Conservation (phyloP, 2,113 vertebrate species). For the Canis aureus region DNA sequence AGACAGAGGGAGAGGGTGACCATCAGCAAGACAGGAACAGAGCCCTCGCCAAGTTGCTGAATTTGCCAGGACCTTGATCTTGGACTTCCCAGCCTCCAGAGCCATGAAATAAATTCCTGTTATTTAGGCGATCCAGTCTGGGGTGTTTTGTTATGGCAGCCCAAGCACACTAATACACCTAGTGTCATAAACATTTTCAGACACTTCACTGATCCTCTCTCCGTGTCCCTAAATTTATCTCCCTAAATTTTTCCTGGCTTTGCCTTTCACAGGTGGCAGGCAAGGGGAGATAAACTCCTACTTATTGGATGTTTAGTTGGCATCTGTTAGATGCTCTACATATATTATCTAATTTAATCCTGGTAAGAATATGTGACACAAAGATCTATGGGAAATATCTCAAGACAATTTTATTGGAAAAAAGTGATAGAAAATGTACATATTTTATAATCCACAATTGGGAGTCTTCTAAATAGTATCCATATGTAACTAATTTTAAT, state of each 20-base stretch:
- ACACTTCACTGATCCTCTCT: not conserved
- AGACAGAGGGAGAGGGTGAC: not conserved
- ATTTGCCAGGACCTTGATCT: not conserved
- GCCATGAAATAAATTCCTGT: not conserved
- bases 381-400: conserved; percentile 3
- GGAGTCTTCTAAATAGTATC: conserved; percentile 68
- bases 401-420: conserved; percentile 62
- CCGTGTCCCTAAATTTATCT: not conserved
- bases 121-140: not conserved
- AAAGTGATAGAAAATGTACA: conserved; percentile 66
- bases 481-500: conserved; percentile 69
- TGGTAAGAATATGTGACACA: conserved; percentile 17
- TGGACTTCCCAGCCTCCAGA: not conserved
- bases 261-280: not conserved
- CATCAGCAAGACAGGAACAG: not conserved
- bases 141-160: not conserved
- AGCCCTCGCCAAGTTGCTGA: not conserved
- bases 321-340: not conserved
- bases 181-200: not conserved
- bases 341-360: not conserved
- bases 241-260: not conserved
- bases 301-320: not conserved
- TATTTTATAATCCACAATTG: conserved; percentile 56
- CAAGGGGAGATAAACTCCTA: not conserved
- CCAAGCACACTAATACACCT: not conserved